Percentiles rank a stretch among this genome's conserved stretches.
Conservation (phyloP, 2,797 vertebrate genomes). For the Brachyrhaphis roseni region DNA sequence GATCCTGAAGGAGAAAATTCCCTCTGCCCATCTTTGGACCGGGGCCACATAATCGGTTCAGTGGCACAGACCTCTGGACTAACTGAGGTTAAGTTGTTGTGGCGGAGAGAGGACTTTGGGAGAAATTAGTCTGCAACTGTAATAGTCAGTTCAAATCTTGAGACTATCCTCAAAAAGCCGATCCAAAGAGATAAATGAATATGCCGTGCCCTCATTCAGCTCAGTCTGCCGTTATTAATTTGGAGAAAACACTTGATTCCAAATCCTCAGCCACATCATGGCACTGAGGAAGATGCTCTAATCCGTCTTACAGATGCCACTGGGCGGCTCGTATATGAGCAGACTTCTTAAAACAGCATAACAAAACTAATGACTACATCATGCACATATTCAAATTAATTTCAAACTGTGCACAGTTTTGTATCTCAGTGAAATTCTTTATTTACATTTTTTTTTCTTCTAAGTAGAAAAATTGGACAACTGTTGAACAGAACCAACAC, state of each 20-base stretch:
- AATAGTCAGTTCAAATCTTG: conserved; percentile 51
- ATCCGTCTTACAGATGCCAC: conserved; percentile 27
- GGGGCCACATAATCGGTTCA: conserved; percentile 29
- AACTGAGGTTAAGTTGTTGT: conserved; percentile 56
- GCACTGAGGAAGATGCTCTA: conserved; percentile 44
- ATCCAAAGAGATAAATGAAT: conserved; percentile 65
- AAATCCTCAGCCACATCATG: conserved; percentile 35
- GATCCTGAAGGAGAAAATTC: conserved; percentile 17
- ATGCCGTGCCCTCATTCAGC: conserved; percentile 47
- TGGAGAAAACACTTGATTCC: conserved; percentile 56
- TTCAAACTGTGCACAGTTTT: conserved; percentile 31
- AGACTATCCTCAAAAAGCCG: conserved; percentile 60
- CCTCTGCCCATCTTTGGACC: background rate
- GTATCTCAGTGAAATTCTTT: conserved; percentile 30
- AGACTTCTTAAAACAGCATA: conserved; percentile 1
- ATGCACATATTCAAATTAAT: conserved; percentile 30
- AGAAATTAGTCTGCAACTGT: conserved; percentile 58
- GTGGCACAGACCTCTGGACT: conserved; percentile 26
- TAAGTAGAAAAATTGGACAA: background rate
- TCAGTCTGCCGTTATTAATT: conserved; percentile 66
- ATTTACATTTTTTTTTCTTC: conserved; percentile 15
- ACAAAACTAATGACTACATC: conserved; percentile 53
- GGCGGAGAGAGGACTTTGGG: conserved; percentile 54
- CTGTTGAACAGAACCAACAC: background rate
- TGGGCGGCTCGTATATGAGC: background rate